Conservation (phyloP, 92 coral and sea anemone species). For the Porites divaricata region DNA sequence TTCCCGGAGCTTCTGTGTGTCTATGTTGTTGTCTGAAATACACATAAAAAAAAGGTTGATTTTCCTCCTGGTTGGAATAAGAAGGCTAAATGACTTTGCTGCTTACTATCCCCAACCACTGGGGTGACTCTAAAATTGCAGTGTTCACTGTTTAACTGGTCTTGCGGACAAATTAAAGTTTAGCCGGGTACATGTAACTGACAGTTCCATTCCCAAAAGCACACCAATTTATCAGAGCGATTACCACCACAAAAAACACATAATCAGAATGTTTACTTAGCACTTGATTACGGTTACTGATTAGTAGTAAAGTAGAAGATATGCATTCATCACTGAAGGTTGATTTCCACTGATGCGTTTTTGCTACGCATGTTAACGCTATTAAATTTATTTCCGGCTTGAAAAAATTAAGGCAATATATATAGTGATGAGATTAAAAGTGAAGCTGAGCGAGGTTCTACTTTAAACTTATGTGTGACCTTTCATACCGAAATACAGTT, state of each 20-base stretch:
- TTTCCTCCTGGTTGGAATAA: background rate
- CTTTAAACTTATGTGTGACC: background rate
- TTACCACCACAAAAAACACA: background rate
- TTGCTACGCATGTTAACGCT: background rate
- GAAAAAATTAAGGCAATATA: background rate
- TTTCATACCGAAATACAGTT: no score
- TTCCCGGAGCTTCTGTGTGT: constrained; percentile 5
- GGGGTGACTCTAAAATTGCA: constrained; percentile 3
- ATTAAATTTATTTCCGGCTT: no score
- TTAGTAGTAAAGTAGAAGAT: background rate
- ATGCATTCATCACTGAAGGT: background rate
- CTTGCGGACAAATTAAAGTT: background rate
- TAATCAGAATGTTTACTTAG: background rate
- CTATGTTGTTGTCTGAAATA: constrained; percentile 1
- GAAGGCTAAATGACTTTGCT: background rate
- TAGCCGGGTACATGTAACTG: constrained; percentile 10
- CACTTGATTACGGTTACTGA: background rate
- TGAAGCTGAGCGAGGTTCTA: background rate
- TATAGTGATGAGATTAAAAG: no score
- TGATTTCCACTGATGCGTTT: no score
- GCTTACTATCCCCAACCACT: background rate
- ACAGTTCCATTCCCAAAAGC: background rate
- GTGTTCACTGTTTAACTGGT: background rate
- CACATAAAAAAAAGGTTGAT: background rate
- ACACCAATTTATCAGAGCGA: constrained; percentile 1